phyloP scores from a whole-genome alignment of 2,888 invertebrate species.

The Teinopalpus imperialis region DNA sequence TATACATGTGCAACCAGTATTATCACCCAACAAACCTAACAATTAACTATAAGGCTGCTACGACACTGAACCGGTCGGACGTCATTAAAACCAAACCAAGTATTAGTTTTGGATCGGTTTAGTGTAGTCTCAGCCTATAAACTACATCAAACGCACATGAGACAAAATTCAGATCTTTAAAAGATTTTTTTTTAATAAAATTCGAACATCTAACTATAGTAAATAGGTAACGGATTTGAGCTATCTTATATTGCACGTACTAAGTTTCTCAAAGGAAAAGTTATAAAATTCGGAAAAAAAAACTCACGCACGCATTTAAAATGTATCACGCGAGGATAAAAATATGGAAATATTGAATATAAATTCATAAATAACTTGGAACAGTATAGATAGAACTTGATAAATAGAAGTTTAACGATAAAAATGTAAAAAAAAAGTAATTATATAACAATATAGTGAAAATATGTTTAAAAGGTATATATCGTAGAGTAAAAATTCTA shows the following conservation, averaged over 20 bases:
- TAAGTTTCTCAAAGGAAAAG: conserved; percentile 28
- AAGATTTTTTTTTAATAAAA: conserved; percentile 36
- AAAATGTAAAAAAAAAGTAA: conserved; percentile 2
- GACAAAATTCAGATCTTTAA: conserved; percentile 22
- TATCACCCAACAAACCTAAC: conserved; percentile 9
- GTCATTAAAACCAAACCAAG: not conserved
- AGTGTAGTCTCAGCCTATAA: not conserved
- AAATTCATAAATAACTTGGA: conserved; percentile 6
- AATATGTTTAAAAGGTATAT: conserved; percentile 8
- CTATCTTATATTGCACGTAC: conserved; percentile 41
- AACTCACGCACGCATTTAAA: not conserved
- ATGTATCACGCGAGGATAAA: conserved; percentile 4
- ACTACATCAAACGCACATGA: not conserved
- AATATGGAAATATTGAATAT: not conserved
- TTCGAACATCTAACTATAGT: conserved; percentile 50
- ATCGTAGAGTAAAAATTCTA: conserved; percentile 10
- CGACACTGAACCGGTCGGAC: not conserved
- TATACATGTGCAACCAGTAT: not conserved
- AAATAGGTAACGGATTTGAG: conserved; percentile 65
- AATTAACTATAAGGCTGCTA: not conserved
- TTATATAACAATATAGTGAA: conserved; percentile 14
- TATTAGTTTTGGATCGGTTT: too few species aligned
- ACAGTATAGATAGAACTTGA: not conserved
- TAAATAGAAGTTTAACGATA: conserved; percentile 5
- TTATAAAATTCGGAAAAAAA: conserved; percentile 17